Evolutionary conservation across 2,113 vertebrate genomes (phyloP).

Genomic region (Eptatretus burgeri): DNA sequence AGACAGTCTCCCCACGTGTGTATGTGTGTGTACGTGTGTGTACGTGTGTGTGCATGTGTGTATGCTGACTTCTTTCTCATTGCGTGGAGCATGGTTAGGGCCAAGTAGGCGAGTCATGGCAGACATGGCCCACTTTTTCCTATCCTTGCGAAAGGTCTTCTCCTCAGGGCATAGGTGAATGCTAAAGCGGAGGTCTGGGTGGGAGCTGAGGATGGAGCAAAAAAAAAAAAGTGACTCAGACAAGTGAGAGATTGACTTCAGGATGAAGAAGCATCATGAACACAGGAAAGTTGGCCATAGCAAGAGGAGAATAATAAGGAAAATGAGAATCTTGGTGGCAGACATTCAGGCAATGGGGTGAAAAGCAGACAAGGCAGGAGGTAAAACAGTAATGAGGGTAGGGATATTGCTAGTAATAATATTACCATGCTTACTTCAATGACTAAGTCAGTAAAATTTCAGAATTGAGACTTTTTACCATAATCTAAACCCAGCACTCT

Average conservation of each 20-base stretch:
- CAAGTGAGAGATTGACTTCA: not conserved
- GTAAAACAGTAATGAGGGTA: too few relatives aligned
- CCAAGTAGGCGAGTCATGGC: constrained; percentile 48
- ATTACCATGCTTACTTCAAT: too few relatives aligned
- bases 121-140: constrained; percentile 36
- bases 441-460: too few relatives aligned
- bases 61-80: not conserved
- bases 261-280: not conserved
- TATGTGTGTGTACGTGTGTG: not conserved
- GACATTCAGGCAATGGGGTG: too few relatives aligned
- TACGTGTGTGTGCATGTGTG: not conserved
- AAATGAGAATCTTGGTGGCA: too few relatives aligned
- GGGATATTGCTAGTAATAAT: too few relatives aligned
- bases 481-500: too few relatives aligned
- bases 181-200: constrained; percentile 59
- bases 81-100: constrained; percentile 16
- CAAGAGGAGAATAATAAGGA: too few relatives aligned
- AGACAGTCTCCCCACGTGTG: too few relatives aligned
- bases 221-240: not conserved
- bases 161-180: constrained; percentile 64
- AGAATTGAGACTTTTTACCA: too few relatives aligned
- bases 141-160: constrained; percentile 39
- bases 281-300: not conserved
- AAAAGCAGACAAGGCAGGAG: too few relatives aligned
- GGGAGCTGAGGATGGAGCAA: constrained; percentile 22